Evolutionary conservation across 2,888 invertebrate species (phyloP), one percentile per base, ranked within the genome.

Genomic region (Lithophane socia): DNA sequence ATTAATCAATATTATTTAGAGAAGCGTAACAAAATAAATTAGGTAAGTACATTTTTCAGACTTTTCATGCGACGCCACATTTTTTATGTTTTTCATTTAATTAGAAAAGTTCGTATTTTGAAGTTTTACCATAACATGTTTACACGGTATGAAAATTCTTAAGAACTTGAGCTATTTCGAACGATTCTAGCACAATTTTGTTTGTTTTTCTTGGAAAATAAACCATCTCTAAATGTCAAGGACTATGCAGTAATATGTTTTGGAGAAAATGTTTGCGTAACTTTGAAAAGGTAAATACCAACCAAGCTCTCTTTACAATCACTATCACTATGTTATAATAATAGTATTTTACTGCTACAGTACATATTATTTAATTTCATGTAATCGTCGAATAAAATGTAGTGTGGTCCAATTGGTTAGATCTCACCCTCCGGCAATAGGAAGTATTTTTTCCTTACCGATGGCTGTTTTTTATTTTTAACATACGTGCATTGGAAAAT

Each of bases 181-280:
- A 60, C n/a, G 61, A 9, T 65, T 65, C 18, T 37, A 21, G 42
- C 21, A 52, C 42, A 79, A 70, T 16, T 49, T 64, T 13, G 16
- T 67, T 37, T 71, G 24, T 56, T 72, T 79, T 75, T 75, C 75
- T 77, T 65, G n/a, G 29, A 66, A 84, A 58, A 73, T 75, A 68
- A 73, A 72, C 29, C 66, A 60, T 61, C 13, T 16, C 21, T n/a
- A 29, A 82, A 86, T 86, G 64, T 82, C 84, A 75, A 83, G 69
- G 76, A 60, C 63, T 21, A 52, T 18, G 44, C 9, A 54, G 49
- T 37, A 47, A 64, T 49, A 64, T 29, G 42, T 56, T 63, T 74
- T 49, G 9, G 44, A 81, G 5, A 81, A 60, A 69, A 67, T 49
- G 12, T 54, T 58, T 63, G 3, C 42, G 24, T 21, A 63, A 10